These are phyloP conservation scores for Pachyramphus minor DNA, from an alignment of 2,113 vertebrate genomes.

Conservation along the genomic window DNA sequence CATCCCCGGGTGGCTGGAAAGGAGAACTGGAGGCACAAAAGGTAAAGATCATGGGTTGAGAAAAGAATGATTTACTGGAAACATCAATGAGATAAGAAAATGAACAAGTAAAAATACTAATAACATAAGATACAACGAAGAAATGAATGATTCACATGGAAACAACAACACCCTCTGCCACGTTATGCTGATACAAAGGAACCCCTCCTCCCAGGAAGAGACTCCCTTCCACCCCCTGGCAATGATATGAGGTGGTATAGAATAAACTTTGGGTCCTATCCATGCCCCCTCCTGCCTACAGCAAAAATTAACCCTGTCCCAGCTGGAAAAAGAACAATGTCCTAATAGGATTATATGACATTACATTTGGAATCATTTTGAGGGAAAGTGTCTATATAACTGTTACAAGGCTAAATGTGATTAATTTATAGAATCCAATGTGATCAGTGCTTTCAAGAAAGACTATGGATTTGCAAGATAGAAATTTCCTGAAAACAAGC, in stretches of 20 bases:
- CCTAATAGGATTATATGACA: neutral
- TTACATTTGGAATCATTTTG: neutral
- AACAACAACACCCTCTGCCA: neutral
- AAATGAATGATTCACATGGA: rapidly evolving
- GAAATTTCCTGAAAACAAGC: neutral
- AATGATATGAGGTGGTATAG: neutral
- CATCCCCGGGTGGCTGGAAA: neutral
- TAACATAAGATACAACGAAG: neutral
- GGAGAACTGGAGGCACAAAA: neutral
- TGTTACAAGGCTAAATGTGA: neutral
- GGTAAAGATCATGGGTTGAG: neutral
- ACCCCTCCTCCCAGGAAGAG: neutral
- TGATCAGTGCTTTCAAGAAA: neutral
- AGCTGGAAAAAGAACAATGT: neutral
- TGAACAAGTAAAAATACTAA: neutral
- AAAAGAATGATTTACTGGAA: neutral
- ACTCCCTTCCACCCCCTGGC: neutral
- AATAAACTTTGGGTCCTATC: neutral
- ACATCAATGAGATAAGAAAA: neutral
- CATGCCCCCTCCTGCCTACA: neutral
- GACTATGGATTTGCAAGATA: neutral
- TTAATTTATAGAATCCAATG: neutral
- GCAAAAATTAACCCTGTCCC: neutral
- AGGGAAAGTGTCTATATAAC: neutral
- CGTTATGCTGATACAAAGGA: neutral